Percentiles rank a stretch among this genome's conserved stretches.
phyloP scores from a whole-genome alignment of 2,888 invertebrate genomes.

The Didymodactylos carnosus region DNA sequence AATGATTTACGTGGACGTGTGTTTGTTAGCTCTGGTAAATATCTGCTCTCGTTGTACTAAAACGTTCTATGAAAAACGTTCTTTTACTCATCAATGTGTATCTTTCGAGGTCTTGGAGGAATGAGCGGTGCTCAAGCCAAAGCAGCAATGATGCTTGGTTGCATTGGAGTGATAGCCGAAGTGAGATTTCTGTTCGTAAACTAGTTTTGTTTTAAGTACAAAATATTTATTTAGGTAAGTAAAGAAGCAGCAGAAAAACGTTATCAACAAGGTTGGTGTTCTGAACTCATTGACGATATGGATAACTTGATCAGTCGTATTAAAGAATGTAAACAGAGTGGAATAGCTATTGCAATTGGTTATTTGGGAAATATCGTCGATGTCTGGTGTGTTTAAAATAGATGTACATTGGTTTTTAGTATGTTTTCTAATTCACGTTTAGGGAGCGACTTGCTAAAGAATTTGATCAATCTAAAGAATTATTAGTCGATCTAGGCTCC shows the following conservation, averaged over 20 bases:
- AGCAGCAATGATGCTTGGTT: constrained; percentile 43
- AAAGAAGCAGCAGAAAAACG: constrained; percentile 40
- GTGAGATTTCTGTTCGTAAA: constrained; percentile 22
- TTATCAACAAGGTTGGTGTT: constrained; percentile 43
- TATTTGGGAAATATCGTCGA: constrained; percentile 43
- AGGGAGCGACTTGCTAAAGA: constrained; percentile 41
- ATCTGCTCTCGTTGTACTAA: neutral
- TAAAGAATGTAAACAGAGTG: constrained; percentile 24
- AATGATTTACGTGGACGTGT: constrained; percentile 39
- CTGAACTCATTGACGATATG: constrained; percentile 36
- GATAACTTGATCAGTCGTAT: constrained; percentile 35
- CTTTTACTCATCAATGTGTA: neutral
- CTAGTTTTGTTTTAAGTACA: neutral
- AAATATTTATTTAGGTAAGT: constrained; percentile 31
- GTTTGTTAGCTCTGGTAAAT: constrained; percentile 10
- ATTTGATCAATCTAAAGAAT: constrained; percentile 37
- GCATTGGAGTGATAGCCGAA: constrained; percentile 45
- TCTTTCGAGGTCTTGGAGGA: constrained; percentile 33
- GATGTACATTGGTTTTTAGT: neutral
- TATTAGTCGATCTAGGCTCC: constrained; percentile 43
- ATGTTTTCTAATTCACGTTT: no score
- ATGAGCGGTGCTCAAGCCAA: constrained; percentile 48
- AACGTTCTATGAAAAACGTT: neutral
- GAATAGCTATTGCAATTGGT: constrained; percentile 38
- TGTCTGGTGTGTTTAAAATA: constrained; percentile 33